These are phyloP conservation scores for Capreolus pygargus DNA, from an alignment of 2,113 vertebrate genomes.

Conservation along the genomic window DNA sequence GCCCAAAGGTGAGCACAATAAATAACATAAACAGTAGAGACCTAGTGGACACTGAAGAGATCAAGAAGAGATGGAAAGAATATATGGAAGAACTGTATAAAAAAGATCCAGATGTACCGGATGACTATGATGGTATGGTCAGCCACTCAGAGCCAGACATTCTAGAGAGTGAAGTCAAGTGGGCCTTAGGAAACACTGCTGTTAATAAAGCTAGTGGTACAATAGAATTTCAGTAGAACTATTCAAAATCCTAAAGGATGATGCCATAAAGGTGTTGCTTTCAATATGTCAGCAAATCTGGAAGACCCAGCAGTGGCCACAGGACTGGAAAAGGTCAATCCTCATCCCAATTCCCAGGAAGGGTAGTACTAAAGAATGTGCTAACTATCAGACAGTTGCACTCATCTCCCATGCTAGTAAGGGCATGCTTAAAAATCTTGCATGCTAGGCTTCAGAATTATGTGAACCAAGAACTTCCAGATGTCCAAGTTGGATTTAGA, in stretches of 20 bases:
- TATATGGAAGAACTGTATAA: not conserved
- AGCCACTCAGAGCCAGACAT: not conserved
- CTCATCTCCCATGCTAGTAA: not conserved
- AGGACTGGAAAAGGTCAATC: not conserved
- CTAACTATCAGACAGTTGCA: not conserved
- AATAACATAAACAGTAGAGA: not conserved
- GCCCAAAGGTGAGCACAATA: not conserved
- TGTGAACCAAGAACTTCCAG: not conserved
- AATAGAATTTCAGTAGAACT: not conserved
- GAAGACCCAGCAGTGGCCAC: not conserved
- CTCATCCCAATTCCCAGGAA: not conserved
- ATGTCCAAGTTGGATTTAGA: not conserved
- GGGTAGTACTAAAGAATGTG: not conserved
- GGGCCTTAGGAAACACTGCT: not conserved
- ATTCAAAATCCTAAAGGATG: not conserved
- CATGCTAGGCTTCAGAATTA: not conserved
- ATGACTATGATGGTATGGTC: not conserved
- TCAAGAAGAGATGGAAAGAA: not conserved
- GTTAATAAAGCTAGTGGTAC: not conserved
- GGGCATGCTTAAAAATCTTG: not conserved
- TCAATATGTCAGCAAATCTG: not conserved
- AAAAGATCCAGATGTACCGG: not conserved
- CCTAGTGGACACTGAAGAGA: not conserved
- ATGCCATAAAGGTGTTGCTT: not conserved
- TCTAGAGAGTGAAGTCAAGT: not conserved